These are phyloP conservation scores for Sebastes trivittatus DNA, from an alignment of 2,797 vertebrate genomes.

Conservation along the genomic window DNA sequence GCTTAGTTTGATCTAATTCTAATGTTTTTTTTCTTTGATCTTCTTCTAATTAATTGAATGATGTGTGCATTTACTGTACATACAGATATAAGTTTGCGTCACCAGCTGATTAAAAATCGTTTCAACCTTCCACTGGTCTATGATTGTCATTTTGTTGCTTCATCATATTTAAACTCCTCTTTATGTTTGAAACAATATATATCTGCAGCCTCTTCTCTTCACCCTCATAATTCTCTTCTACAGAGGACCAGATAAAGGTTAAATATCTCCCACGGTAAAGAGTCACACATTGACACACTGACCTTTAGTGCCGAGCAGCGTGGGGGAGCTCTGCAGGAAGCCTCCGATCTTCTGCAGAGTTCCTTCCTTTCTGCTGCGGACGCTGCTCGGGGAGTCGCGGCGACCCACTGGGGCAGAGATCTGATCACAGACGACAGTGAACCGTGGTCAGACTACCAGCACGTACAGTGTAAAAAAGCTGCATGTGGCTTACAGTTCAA, in stretches of 20 bases:
- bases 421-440: slow-evolving; percentile 33
- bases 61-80: too few relatives aligned
- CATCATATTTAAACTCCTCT: neutral
- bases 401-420: neutral
- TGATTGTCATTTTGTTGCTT: neutral
- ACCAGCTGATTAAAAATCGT: neutral
- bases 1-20: neutral
- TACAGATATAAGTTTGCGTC: neutral
- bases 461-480: neutral
- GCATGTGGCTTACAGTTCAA: neutral
- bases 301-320: slow-evolving; percentile 81
- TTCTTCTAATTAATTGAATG: neutral
- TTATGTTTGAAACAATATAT: neutral
- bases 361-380: slow-evolving; percentile 75
- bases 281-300: neutral
- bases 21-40: neutral
- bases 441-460: neutral
- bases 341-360: slow-evolving; percentile 84
- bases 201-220: neutral
- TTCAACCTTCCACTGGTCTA: neutral
- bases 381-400: slow-evolving; percentile 63
- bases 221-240: neutral
- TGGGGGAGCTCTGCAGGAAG: slow-evolving; percentile 85
- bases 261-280: neutral
- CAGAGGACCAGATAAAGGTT: too few relatives aligned